Conservation (phyloP, 2,113 vertebrate genomes). For the Platysternon megacephalum region DNA sequence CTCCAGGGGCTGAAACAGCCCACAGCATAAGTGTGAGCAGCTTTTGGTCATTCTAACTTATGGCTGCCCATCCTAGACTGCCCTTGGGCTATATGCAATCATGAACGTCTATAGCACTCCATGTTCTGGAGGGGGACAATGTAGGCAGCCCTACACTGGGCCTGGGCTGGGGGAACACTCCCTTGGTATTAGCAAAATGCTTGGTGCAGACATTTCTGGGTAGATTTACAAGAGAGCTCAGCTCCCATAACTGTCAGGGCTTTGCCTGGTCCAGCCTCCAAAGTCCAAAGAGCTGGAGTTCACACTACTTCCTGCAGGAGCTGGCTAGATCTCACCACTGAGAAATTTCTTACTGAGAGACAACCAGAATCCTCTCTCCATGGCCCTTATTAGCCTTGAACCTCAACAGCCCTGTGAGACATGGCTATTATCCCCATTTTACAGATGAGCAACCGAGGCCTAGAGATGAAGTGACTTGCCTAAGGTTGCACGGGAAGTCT, state of each 20-base stretch:
- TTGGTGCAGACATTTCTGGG: no score
- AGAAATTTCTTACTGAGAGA: not conserved
- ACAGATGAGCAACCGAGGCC: not conserved
- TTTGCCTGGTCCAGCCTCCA: no score
- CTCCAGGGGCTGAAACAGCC: not conserved
- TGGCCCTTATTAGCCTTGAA: not conserved
- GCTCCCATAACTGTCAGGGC: no score
- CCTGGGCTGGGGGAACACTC: no score
- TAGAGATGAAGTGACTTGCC: not conserved
- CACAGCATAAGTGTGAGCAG: not conserved
- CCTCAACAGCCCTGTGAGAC: not conserved
- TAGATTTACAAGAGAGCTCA: no score
- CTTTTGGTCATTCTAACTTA: no score
- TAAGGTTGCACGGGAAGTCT: not conserved
- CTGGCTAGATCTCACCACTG: not conserved
- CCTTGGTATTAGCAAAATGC: no score
- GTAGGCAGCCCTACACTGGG: no score
- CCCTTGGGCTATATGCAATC: no score
- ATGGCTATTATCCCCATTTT: not conserved
- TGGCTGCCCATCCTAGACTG: no score
- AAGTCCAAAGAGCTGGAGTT: not conserved
- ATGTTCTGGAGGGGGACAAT: no score
- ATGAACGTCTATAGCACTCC: no score
- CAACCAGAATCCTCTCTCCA: not conserved
- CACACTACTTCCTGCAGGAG: not conserved